Conservation (phyloP, 2,797 vertebrate species). For the Valencia hispanica region DNA sequence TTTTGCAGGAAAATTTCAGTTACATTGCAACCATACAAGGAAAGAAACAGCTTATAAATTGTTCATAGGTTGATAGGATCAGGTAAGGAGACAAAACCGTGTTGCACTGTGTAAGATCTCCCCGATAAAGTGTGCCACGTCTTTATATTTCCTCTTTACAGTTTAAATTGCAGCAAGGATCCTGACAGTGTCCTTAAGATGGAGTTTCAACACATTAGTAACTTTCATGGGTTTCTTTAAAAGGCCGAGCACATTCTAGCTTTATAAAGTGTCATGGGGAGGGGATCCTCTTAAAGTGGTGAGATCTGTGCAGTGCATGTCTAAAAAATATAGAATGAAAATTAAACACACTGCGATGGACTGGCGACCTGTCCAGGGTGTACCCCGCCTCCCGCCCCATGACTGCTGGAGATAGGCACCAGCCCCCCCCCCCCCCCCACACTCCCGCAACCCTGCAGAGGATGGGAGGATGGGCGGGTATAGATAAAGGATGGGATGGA, state of each 20-base stretch:
- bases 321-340: constrained; percentile 12
- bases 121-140: not conserved
- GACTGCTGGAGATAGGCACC: too few species aligned
- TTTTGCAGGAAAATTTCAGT: not conserved
- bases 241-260: constrained; percentile 19
- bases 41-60: not conserved
- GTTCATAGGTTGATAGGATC: not conserved
- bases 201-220: not conserved
- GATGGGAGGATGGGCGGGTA: too few species aligned
- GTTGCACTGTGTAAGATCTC: not conserved
- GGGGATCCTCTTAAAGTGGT: constrained; percentile 32
- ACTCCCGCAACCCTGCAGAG: too few species aligned
- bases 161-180: not conserved
- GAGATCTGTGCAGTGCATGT: constrained; percentile 10
- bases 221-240: constrained; percentile 8
- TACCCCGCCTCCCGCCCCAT: too few species aligned
- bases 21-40: too few species aligned
- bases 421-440: too few species aligned
- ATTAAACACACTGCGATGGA: constrained; percentile 5
- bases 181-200: not conserved
- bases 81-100: not conserved
- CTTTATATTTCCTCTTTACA: not conserved
- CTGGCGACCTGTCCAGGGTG: too few species aligned
- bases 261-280: constrained; percentile 37
- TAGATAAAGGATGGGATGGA: too few species aligned